Conservation (phyloP, 2,797 vertebrate genomes). For the Aselliscus stoliczkanus region DNA sequence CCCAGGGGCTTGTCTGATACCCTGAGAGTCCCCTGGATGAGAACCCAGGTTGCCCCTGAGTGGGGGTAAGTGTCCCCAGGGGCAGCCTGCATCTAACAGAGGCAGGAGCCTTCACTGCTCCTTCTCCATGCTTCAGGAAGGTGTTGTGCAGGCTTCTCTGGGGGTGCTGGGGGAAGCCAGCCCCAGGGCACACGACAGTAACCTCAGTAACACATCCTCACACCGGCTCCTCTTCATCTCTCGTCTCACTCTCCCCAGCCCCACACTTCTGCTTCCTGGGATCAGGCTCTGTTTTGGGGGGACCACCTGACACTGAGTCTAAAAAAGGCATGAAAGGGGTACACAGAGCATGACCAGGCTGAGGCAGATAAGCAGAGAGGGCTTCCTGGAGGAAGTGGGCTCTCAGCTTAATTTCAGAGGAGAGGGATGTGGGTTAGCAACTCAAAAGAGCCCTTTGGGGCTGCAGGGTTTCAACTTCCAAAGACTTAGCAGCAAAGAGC, state of each 20-base stretch:
- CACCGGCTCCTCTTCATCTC: background rate
- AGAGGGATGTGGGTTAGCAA: background rate
- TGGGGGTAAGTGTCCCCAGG: background rate
- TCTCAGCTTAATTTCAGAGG: background rate
- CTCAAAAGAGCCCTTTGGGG: background rate
- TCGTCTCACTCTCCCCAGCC: background rate
- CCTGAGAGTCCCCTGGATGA: background rate
- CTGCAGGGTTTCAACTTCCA: background rate
- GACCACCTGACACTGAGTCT: background rate
- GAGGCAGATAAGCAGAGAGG: background rate
- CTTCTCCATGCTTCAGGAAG: too few relatives aligned
- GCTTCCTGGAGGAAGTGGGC: background rate
- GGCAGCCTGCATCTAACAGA: background rate
- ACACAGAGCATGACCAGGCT: background rate
- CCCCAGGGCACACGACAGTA: accelerated
- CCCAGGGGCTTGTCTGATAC: background rate
- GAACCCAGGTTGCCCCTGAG: background rate
- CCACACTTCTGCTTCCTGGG: background rate
- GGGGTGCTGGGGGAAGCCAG: background rate
- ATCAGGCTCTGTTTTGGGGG: background rate
- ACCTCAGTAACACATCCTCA: background rate
- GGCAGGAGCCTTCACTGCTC: background rate
- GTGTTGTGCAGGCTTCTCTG: background rate
- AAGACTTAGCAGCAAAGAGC: background rate
- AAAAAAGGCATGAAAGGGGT: background rate